Evolutionary conservation across 2,797 vertebrate species (phyloP).

Genomic region (Myotis daubentonii): DNA sequence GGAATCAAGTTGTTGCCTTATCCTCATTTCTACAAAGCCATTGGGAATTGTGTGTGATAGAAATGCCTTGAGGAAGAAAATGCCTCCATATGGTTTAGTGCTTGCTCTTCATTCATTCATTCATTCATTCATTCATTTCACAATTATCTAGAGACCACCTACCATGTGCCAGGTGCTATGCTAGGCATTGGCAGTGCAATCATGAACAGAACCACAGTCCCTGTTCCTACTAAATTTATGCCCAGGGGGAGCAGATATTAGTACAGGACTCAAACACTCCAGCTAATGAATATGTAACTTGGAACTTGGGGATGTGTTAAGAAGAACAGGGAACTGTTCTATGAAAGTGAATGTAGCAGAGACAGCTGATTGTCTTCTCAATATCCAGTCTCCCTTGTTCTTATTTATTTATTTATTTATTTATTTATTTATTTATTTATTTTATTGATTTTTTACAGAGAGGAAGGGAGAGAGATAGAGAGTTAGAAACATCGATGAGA

Average conservation of each 20-base stretch:
- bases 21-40: background rate
- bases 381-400: background rate
- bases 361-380: background rate
- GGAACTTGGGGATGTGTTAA: background rate
- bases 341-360: background rate
- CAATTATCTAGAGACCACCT: background rate
- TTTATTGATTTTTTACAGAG: no score
- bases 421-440: no score
- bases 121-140: background rate
- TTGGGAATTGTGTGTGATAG: background rate
- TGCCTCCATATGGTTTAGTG: background rate
- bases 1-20: background rate
- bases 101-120: background rate
- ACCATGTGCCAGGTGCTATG: background rate
- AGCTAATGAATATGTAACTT: background rate
- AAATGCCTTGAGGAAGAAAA: background rate
- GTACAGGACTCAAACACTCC: background rate
- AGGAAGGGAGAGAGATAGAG: no score
- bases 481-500: no score
- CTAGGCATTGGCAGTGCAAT: background rate
- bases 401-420: no score
- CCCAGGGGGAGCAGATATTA: no score
- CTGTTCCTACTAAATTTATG: background rate
- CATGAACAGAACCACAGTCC: background rate
- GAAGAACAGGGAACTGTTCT: background rate